phyloP scores from a whole-genome alignment of 1,140 invertebrate species.

The Dryas iulia region DNA sequence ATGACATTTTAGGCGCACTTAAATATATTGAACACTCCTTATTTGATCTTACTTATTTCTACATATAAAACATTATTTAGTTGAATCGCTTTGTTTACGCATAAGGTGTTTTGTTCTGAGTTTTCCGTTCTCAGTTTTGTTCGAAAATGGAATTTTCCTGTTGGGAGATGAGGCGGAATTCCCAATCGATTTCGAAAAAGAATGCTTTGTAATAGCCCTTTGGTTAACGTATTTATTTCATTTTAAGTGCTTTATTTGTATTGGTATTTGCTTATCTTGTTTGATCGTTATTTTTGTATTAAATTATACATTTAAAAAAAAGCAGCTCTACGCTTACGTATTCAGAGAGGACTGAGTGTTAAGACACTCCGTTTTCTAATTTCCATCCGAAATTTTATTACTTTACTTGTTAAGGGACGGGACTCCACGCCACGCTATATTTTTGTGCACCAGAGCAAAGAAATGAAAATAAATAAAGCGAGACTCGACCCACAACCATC shows the following conservation, averaged over 20 bases:
- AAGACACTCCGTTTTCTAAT: no score
- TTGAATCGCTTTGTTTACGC: slow-evolving; percentile 75
- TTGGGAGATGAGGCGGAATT: slow-evolving; percentile 58
- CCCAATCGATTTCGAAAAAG: slow-evolving; percentile 55
- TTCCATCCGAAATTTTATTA: no score
- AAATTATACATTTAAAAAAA: background rate
- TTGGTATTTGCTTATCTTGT: background rate
- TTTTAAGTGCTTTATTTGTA: background rate
- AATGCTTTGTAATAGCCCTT: slow-evolving; percentile 16
- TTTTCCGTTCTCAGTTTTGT: slow-evolving; percentile 67
- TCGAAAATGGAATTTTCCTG: slow-evolving; percentile 75
- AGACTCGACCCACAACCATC: no score
- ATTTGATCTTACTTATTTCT: background rate
- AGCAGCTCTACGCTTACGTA: no score
- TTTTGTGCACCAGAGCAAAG: no score
- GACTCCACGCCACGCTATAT: no score
- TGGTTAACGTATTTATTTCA: slow-evolving; percentile 1
- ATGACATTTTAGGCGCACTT: background rate
- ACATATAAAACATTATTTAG: slow-evolving; percentile 50
- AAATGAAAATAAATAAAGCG: no score
- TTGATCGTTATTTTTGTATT: background rate
- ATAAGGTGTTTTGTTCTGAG: slow-evolving; percentile 72
- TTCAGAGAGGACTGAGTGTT: no score
- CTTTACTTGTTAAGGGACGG: no score
- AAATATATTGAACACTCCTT: background rate